Evolutionary conservation across 2,797 vertebrate species (phyloP), one percentile per base, ranked within the genome.

Genomic region (Anomalospiza imberbis): DNA sequence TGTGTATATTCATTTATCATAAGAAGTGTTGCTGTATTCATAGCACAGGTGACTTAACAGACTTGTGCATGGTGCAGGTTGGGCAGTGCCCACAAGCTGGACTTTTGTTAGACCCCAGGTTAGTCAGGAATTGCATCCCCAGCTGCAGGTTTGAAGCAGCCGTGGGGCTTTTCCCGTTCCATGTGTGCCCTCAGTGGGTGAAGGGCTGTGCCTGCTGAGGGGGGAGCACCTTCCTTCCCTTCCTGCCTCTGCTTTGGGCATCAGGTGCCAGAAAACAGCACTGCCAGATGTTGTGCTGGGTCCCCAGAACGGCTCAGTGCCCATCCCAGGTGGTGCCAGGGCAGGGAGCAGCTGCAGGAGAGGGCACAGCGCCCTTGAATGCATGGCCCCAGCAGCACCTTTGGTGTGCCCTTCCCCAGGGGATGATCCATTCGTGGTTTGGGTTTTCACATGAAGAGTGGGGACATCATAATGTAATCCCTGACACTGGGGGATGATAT

Each of bases 381-480:
- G 38, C 38, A 38, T 34, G 34, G 34, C 34, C 34, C 34, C 34
- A 34, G 34, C 34, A 51, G 57, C 48, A 44, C 7, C 0, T 42
- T 15, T 11, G 50, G 16, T 17, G 50, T 16, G 38, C 19, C 28
- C 68, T 20, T 51, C n/a, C 42, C 19, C 12, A 6, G 21, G 29
- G n/a, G 29, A 9, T 24, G 50, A 2, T 20, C 48, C 45, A 1
- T 13, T 20, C 26, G 0, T 25, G 31, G 20, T 28, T 62, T 57
- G 22, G 13, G n/a, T 75, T 83, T 31, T 45, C 80, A 38, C 32
- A 2, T 10, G 0, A 16, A 34, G 10, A 6, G 13, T 9, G n/a
- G 24, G 53, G 12, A 32, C 29, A 13, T 13, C 17, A 4, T 4
- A 5, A 16, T 10, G 38, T 38, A 10, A 38, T 38, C 38, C 24